Evolutionary conservation across 2,113 vertebrate genomes (phyloP).

Genomic region (Clarias batrachus): DNA sequence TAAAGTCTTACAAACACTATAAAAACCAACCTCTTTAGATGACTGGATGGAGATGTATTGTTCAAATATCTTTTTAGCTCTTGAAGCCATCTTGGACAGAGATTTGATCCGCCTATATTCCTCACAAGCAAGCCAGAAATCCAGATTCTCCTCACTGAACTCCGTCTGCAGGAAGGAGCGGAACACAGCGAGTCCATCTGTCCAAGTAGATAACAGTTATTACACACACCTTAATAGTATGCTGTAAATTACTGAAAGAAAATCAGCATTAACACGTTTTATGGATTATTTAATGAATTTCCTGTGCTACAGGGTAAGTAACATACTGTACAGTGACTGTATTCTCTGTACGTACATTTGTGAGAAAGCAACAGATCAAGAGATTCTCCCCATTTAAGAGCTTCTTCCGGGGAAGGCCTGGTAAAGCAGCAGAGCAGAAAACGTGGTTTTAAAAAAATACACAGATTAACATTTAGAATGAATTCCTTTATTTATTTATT

Average conservation of each 20-base stretch:
- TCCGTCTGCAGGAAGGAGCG: slow-evolving; percentile 89
- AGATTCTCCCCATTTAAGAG: slow-evolving; percentile 85
- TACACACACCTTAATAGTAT: background rate
- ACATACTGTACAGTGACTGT: background rate
- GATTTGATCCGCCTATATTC: slow-evolving; percentile 86
- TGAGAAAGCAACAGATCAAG: slow-evolving; percentile 86
- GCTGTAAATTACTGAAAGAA: background rate
- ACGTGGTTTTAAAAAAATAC: background rate
- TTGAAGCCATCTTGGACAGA: slow-evolving; percentile 84
- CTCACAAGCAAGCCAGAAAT: slow-evolving; percentile 96
- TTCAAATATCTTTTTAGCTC: slow-evolving; percentile 83
- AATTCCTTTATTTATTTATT: slow-evolving; percentile 19
- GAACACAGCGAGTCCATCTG: slow-evolving; percentile 89
- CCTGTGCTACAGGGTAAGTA: too few relatives aligned
- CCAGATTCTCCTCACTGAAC: slow-evolving; percentile 95
- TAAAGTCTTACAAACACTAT: background rate
- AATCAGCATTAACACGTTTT: background rate
- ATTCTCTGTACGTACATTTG: slow-evolving; percentile 77
- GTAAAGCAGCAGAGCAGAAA: slow-evolving; percentile 44
- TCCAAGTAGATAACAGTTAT: slow-evolving; percentile 10
- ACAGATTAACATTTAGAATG: background rate
- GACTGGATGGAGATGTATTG: slow-evolving; percentile 88
- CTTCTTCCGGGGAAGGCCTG: slow-evolving; percentile 82
- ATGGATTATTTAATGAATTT: background rate
- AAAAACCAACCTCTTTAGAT: slow-evolving; percentile 80